Conservation (phyloP, 2,888 invertebrate genomes). For the Synergus japonicus region DNA sequence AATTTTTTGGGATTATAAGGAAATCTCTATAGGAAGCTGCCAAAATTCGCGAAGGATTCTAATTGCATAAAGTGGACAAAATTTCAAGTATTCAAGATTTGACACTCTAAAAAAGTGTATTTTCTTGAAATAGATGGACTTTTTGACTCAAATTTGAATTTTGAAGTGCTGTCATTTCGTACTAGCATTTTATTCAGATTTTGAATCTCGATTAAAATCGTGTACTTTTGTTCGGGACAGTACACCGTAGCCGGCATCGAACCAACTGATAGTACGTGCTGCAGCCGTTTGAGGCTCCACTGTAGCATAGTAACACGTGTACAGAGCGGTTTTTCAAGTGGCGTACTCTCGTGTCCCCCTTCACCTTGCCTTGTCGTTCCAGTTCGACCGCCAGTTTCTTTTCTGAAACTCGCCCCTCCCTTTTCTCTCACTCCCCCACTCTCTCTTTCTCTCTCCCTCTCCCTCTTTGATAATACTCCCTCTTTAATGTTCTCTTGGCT, state of each 20-base stretch:
- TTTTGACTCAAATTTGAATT: neutral
- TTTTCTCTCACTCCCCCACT: constrained; percentile 46
- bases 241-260: constrained; percentile 53
- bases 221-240: constrained; percentile 24
- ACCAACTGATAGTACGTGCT: constrained; percentile 50
- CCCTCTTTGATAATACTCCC: constrained; percentile 29
- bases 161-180: neutral
- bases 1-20: too few species aligned
- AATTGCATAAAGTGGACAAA: neutral
- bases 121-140: neutral
- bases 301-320: constrained; percentile 75
- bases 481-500: constrained; percentile 45
- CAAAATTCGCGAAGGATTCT: neutral
- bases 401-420: constrained; percentile 64
- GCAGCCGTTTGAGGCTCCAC: constrained; percentile 63
- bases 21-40: too few species aligned
- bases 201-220: neutral
- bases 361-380: constrained; percentile 76
- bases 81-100: neutral
- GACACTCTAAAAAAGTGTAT: neutral
- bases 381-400: constrained; percentile 66
- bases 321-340: constrained; percentile 62
- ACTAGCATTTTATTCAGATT: neutral
- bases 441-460: neutral
- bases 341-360: constrained; percentile 78